phyloP scores from a whole-genome alignment of 2,113 vertebrate genomes.

The Mastomys natalensis region DNA sequence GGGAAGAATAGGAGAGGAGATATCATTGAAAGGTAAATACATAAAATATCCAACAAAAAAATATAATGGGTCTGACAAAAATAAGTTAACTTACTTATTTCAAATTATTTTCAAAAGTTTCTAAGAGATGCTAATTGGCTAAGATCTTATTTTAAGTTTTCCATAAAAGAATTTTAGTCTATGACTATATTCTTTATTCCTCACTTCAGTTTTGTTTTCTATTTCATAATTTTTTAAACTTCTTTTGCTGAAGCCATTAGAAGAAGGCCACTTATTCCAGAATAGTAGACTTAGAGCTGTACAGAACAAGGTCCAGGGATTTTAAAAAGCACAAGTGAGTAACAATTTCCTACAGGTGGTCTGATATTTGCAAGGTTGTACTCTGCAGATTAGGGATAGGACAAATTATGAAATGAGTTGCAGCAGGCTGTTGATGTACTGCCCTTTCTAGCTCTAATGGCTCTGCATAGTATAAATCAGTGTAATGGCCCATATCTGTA shows the following conservation, averaged over 20 bases:
- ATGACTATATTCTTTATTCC: background rate
- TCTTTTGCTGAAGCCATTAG: background rate
- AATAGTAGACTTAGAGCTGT: background rate
- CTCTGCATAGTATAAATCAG: background rate
- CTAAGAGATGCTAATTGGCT: no score
- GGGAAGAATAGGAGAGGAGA: no score
- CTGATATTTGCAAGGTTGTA: background rate
- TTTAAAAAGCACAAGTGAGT: background rate
- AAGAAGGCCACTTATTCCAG: background rate
- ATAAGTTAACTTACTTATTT: no score
- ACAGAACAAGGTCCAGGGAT: background rate
- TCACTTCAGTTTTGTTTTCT: background rate
- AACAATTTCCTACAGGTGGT: background rate
- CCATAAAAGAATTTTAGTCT: no score
- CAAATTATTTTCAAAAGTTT: no score
- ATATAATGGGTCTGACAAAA: no score
- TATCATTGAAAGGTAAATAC: no score
- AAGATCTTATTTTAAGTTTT: no score
- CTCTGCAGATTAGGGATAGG: background rate
- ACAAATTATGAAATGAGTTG: background rate
- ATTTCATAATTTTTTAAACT: background rate
- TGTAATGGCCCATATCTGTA: background rate
- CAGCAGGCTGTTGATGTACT: background rate
- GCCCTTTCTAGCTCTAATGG: background rate
- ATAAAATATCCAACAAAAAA: no score